Base-by-base conservation (phyloP, 2,888 invertebrate genomes). In the Campoplex nolae region DNA sequence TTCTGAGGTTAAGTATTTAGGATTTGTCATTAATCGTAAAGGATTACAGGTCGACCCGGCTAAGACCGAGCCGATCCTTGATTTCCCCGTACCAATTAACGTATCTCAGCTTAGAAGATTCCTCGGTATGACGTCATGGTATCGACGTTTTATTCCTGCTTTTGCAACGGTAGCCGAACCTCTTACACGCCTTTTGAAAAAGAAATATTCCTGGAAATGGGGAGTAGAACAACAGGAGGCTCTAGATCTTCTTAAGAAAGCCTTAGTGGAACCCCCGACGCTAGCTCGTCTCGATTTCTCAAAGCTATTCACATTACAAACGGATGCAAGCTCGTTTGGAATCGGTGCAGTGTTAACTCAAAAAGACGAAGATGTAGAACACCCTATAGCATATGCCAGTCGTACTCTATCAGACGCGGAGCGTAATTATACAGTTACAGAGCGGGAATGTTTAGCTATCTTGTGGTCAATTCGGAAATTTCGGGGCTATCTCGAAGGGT, bases 401-500 rank as follows among this genome's bases (percentile, higher is more conserved):
- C 68, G 88, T 3, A 70, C 87, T 0, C 28, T 89, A n/a, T 73
- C 62, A 0, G 45, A 62, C 0, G 71, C 86, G 0, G 88, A 90
- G n/a, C 28, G 75, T 18, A 88, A 88, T 18, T 90, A 89, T 32
- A 67, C 83, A 0, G 68, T 71, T 0, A 88, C 89, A 0, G 89
- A 90, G 18, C 82, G 82, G 0, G 90, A 90, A n/a, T 89, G 88
- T 23, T 56, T 88, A 1, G 88, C 87, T 0, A 86, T 89, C 0
- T n/a, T 89, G 0, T 89, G 88, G 88, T 81, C 88, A 0, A 73
- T 87, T 0, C 32, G 45, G 0, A 88, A 88, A 4, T 81, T 84
- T 45, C 79, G 86, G 0, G 54, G 74, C 0, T 90, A 89, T 45
- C 75, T 89, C 0, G 81, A 88, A 51, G 85, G 85, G 0, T 84